Conservation (phyloP, 92 coral and sea anemone genomes). For the Siderastrea radians region DNA sequence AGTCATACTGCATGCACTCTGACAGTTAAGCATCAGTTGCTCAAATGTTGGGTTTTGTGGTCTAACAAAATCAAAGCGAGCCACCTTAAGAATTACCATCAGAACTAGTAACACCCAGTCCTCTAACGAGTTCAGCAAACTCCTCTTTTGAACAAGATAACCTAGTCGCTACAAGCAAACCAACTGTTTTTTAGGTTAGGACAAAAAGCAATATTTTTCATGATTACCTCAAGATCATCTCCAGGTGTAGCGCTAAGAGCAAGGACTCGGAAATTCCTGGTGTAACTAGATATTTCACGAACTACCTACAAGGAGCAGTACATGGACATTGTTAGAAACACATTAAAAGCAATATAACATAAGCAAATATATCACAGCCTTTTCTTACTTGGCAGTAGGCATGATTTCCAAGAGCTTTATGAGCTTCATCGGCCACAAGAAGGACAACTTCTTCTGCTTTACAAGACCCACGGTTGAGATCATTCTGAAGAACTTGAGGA, state of each 20-base stretch:
- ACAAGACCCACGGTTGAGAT: slow-evolving; percentile 92
- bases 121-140: too few relatives aligned
- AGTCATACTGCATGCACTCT: too few relatives aligned
- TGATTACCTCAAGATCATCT: slow-evolving; percentile 86
- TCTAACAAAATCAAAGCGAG: too few relatives aligned
- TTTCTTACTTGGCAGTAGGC: slow-evolving; percentile 93
- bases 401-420: slow-evolving; percentile 98
- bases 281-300: slow-evolving; percentile 86
- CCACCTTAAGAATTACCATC: too few relatives aligned
- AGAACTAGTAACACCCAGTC: too few relatives aligned
- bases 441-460: slow-evolving; percentile 88
- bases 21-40: too few relatives aligned
- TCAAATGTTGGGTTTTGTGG: too few relatives aligned
- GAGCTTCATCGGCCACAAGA: slow-evolving; percentile 97
- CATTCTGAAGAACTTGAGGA: slow-evolving; percentile 97
- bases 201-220: not conserved
- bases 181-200: too few relatives aligned
- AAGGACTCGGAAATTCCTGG: slow-evolving; percentile 85
- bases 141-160: too few relatives aligned
- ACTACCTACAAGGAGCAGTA: slow-evolving; percentile 74
- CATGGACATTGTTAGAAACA: not conserved
- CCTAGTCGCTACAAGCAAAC: too few relatives aligned
- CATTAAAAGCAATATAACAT: too few relatives aligned
- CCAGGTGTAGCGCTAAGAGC: slow-evolving; percentile 99
- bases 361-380: not conserved